phyloP scores from a whole-genome alignment of 2,888 invertebrate genomes.

The Aphelenchoides bicaudatus region DNA sequence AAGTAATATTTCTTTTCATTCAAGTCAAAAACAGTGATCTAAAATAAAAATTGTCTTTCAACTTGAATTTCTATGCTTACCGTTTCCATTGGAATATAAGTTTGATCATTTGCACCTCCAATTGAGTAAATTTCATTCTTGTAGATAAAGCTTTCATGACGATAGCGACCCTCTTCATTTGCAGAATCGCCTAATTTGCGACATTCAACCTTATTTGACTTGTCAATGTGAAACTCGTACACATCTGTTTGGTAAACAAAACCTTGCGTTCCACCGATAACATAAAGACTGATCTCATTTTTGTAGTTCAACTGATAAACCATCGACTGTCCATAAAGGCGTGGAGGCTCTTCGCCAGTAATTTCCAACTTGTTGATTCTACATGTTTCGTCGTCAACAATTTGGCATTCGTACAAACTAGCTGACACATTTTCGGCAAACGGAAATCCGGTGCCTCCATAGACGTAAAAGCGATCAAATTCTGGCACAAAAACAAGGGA shows the following conservation, averaged over 20 bases:
- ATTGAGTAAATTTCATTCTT: slow-evolving; percentile 4
- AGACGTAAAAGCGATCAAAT: slow-evolving; percentile 23
- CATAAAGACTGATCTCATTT: slow-evolving; percentile 25
- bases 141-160: slow-evolving; percentile 16
- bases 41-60: not conserved
- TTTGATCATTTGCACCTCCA: slow-evolving; percentile 7
- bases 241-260: slow-evolving; percentile 37
- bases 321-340: slow-evolving; percentile 31
- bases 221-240: slow-evolving; percentile 17
- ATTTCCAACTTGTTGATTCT: slow-evolving; percentile 15
- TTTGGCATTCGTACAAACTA: slow-evolving; percentile 24
- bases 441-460: slow-evolving; percentile 41
- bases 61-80: not conserved
- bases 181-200: slow-evolving; percentile 12
- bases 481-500: slow-evolving; percentile 19
- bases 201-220: not conserved
- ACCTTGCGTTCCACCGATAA: slow-evolving; percentile 47
- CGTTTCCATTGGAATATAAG: not conserved
- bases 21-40: slow-evolving; percentile 33
- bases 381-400: slow-evolving; percentile 7
- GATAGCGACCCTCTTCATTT: slow-evolving; percentile 18
- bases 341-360: slow-evolving; percentile 17
- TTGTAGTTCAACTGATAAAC: not conserved
- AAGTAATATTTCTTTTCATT: slow-evolving; percentile 14
- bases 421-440: slow-evolving; percentile 39